phyloP scores from a whole-genome alignment of 1,140 invertebrate species.

The Brachionus sp. region DNA sequence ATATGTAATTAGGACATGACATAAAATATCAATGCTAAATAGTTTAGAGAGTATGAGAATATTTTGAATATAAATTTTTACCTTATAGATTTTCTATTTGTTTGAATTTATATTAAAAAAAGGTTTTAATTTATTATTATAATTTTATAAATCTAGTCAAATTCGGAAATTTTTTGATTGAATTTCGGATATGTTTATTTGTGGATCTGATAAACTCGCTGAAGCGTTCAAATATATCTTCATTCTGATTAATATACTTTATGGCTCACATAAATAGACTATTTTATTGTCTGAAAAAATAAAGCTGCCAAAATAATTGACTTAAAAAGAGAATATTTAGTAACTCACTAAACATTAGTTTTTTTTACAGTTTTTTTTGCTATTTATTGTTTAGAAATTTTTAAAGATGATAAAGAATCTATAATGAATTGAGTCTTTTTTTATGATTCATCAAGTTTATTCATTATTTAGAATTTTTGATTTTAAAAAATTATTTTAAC shows the following conservation, averaged over 20 bases:
- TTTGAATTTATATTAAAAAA: neutral
- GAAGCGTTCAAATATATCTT: neutral
- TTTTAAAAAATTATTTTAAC: no score
- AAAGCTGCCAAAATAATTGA: neutral
- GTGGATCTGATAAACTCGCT: neutral
- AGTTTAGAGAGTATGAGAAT: neutral
- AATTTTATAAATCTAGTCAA: neutral
- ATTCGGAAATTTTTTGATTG: neutral
- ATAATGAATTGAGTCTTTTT: no score
- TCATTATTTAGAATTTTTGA: no score
- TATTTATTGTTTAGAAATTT: no score
- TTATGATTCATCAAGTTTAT: no score
- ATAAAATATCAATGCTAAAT: slow-evolving; percentile 27
- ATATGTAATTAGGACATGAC: slow-evolving; percentile 40
- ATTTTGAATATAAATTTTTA: slow-evolving; percentile 12
- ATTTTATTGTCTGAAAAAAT: neutral
- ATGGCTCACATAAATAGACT: neutral
- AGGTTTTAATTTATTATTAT: slow-evolving; percentile 34
- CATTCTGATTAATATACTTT: neutral
- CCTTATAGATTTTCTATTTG: slow-evolving; percentile 20
- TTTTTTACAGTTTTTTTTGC: no score
- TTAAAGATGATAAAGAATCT: no score
- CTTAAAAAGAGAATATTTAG: no score
- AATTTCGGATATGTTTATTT: neutral
- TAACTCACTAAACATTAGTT: no score